A percentile compares a stretch with the other conserved stretches of the same genome.
These are phyloP conservation scores for Creontiades dilutus DNA, from an alignment of 2,888 invertebrate species.

Conservation along the genomic window DNA sequence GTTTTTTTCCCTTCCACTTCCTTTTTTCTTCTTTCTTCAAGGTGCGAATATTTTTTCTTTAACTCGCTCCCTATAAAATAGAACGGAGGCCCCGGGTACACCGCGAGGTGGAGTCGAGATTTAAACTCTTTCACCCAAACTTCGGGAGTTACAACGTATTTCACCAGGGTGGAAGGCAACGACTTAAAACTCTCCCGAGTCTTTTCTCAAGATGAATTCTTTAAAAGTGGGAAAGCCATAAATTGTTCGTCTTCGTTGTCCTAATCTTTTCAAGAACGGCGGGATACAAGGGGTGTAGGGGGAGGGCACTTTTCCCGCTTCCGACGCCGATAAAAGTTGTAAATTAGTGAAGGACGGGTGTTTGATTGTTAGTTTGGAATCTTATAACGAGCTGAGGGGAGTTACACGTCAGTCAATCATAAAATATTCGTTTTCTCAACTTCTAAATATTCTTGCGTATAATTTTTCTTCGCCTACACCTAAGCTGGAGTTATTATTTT, in stretches of 20 bases:
- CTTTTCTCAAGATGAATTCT: slow-evolving; percentile 38
- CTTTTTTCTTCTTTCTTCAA: no score
- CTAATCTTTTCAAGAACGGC: neutral
- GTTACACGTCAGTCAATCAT: no score
- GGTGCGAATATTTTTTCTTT: neutral
- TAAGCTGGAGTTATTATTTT: no score
- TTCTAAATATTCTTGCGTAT: no score
- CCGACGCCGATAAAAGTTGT: slow-evolving; percentile 10
- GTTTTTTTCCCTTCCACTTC: no score
- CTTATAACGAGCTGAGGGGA: no score
- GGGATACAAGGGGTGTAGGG: no score
- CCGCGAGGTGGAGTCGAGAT: slow-evolving; percentile 17
- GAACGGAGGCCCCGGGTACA: neutral
- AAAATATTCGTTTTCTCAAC: no score
- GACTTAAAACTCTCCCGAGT: slow-evolving; percentile 17
- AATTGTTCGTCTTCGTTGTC: slow-evolving; percentile 35
- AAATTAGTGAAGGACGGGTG: neutral
- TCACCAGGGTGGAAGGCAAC: slow-evolving; percentile 55
- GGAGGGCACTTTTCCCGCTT: neutral
- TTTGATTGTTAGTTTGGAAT: neutral
- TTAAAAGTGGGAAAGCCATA: slow-evolving; percentile 42
- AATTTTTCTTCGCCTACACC: no score
- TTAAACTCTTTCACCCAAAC: slow-evolving; percentile 56
- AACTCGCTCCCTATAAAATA: neutral
- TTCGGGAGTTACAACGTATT: slow-evolving; percentile 61